Evolutionary conservation across 2,797 vertebrate species (phyloP).

Genomic region (Leuciscus waleckii): DNA sequence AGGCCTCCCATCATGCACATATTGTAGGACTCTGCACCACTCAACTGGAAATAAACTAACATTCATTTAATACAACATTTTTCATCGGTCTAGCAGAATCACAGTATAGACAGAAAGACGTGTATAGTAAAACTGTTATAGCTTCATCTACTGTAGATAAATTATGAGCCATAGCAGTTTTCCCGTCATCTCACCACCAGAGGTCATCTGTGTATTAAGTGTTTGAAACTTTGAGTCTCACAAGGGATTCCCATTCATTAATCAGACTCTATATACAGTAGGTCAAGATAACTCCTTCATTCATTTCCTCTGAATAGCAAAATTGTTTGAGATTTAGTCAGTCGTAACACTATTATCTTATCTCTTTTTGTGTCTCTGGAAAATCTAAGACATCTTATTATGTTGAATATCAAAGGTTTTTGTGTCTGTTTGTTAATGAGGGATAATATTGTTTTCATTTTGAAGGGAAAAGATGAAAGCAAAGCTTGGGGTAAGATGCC

Average conservation of each 20-base stretch:
- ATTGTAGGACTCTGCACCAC: neutral
- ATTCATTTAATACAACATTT: neutral
- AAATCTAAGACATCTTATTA: no score
- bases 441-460: neutral
- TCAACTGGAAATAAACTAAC: neutral
- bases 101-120: neutral
- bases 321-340: no score
- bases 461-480: neutral
- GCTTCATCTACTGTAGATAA: neutral
- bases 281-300: neutral
- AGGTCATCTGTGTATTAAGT: neutral
- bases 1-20: no score
- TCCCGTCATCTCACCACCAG: neutral
- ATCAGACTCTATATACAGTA: neutral
- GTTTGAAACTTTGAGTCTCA: neutral
- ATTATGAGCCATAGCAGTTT: neutral
- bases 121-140: neutral
- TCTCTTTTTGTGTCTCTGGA: no score
- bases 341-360: no score
- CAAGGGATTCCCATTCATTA: neutral
- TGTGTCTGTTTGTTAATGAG: no score
- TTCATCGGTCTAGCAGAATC: neutral
- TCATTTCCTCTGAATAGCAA: no score
- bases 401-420: no score
- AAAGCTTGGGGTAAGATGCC: neutral